phyloP scores from a whole-genome alignment of 2,113 vertebrate genomes.

The Heteronetta atricapilla region DNA sequence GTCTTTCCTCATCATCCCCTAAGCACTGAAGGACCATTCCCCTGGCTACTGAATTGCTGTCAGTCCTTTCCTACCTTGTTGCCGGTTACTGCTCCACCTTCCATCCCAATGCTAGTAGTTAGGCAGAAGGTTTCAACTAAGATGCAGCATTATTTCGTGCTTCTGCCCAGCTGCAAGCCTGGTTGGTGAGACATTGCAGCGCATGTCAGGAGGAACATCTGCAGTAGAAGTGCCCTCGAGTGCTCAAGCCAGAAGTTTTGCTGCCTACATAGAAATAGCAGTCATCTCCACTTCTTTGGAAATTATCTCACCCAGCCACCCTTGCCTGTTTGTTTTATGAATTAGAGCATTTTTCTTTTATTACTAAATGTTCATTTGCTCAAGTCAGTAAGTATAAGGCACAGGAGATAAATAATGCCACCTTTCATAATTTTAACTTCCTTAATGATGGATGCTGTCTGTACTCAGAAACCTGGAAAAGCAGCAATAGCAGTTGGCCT shows the following conservation, averaged over 20 bases:
- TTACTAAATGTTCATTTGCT: background rate
- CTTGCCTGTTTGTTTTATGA: background rate
- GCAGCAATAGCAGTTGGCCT: background rate
- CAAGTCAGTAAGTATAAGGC: background rate
- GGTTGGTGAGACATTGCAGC: background rate
- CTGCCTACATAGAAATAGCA: background rate
- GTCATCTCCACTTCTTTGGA: fast-evolving
- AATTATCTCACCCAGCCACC: background rate
- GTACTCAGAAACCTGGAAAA: background rate
- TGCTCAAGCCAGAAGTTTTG: background rate
- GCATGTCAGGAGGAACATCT: background rate
- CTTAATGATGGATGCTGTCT: background rate
- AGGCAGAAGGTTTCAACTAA: background rate
- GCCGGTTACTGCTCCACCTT: no score
- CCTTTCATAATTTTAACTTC: background rate
- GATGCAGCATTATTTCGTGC: background rate
- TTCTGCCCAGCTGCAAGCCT: background rate
- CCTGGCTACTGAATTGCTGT: background rate
- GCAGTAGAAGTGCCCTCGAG: fast-evolving
- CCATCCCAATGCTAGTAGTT: background rate
- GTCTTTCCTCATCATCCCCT: background rate
- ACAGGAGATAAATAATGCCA: background rate
- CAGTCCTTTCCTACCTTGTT: background rate
- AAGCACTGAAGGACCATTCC: background rate
- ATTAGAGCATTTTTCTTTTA: background rate